Conservation (phyloP, 2,113 vertebrate species). For the Osmerus mordax region DNA sequence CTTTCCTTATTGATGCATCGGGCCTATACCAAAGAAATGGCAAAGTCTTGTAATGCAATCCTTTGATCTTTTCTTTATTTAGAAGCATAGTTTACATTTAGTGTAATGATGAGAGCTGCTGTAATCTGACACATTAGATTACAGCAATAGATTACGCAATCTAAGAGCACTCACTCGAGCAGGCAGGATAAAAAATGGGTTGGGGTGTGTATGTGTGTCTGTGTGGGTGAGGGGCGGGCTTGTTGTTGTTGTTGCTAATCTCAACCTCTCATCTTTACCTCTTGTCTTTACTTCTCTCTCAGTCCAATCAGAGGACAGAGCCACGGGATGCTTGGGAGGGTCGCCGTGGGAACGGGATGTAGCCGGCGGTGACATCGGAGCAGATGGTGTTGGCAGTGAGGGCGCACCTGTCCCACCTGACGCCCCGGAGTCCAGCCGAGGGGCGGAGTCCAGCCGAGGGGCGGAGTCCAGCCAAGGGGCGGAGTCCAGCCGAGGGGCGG, state of each 20-base stretch:
- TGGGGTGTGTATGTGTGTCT: no score
- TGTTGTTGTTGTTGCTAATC: not conserved
- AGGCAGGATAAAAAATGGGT: no score
- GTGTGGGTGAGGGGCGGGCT: no score
- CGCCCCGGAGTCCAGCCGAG: conserved; percentile 38
- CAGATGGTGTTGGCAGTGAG: conserved; percentile 68
- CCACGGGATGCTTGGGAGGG: conserved; percentile 65
- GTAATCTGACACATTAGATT: no score
- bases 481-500: conserved; percentile 16
- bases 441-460: conserved; percentile 25
- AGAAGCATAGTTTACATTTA: no score
- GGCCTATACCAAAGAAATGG: conserved; percentile 4
- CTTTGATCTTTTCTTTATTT: not conserved
- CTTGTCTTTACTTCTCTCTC: conserved; percentile 62
- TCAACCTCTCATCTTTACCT: conserved; percentile 40
- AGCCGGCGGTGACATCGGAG: conserved; percentile 69
- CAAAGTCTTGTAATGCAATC: not conserved
- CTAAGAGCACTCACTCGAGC: no score
- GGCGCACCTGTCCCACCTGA: conserved; percentile 59
- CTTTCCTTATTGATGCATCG: conserved; percentile 37
- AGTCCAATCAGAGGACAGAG: conserved; percentile 68
- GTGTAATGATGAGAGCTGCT: no score
- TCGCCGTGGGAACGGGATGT: conserved; percentile 55
- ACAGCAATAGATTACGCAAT: no score
- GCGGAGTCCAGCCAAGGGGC: no score